Conservation (phyloP, 2,888 invertebrate genomes). For the Apotomis capreana region DNA sequence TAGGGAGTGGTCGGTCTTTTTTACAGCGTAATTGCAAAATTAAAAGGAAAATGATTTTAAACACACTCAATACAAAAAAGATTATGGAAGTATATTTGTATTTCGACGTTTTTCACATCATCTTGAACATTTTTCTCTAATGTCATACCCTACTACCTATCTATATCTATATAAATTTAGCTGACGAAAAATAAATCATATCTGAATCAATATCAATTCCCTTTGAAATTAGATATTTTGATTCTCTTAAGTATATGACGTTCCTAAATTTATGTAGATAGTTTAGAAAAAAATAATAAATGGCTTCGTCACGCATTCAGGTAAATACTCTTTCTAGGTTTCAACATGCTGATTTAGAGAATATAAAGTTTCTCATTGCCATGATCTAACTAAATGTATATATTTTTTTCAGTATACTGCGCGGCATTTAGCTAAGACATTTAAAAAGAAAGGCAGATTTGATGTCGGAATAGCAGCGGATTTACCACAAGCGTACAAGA, state of each 20-base stretch:
- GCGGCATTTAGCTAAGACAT: slow-evolving; percentile 78
- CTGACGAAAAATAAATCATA: slow-evolving; percentile 29
- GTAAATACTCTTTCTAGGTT: slow-evolving; percentile 46
- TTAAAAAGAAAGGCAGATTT: slow-evolving; percentile 80
- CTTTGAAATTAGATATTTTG: slow-evolving; percentile 25
- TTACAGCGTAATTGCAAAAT: no score
- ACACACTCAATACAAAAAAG: no score
- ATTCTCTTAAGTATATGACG: slow-evolving; percentile 33
- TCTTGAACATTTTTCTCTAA: slow-evolving; percentile 3
- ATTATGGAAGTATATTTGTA: not conserved
- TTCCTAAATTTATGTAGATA: slow-evolving; percentile 50
- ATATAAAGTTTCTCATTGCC: slow-evolving; percentile 45
- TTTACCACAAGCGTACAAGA: slow-evolving; percentile 91
- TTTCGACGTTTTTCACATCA: slow-evolving; percentile 17
- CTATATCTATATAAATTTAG: not conserved
- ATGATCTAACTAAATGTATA: slow-evolving; percentile 53
- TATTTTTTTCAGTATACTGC: slow-evolving; percentile 70
- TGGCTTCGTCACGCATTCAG: slow-evolving; percentile 64
- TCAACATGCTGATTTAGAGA: slow-evolving; percentile 51
- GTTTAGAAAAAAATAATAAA: slow-evolving; percentile 61
- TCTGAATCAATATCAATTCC: slow-evolving; percentile 14
- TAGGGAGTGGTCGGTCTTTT: no score
- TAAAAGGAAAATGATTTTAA: no score
- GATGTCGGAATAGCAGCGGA: slow-evolving; percentile 86
- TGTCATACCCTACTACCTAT: slow-evolving; percentile 8